phyloP scores from a whole-genome alignment of 1,140 invertebrate species.

The Yoshiicerus persimilis region DNA sequence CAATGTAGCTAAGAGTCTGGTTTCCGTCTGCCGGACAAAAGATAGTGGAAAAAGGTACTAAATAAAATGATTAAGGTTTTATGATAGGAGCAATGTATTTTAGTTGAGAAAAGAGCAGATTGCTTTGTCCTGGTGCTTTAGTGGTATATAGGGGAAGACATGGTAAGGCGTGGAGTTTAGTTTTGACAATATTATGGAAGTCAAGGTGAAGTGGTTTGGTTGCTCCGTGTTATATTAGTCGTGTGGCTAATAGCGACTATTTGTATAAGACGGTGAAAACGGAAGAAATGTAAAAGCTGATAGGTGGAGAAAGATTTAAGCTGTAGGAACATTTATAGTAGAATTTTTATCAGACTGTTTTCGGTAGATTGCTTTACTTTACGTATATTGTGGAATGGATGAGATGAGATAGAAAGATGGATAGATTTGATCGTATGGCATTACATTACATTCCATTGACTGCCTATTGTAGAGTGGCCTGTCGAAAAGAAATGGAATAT shows the following conservation, averaged over 20 bases:
- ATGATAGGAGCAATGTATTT: background rate
- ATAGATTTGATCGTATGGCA: slow-evolving; percentile 12
- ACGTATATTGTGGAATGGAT: background rate
- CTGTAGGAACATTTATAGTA: background rate
- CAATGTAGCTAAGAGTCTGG: background rate
- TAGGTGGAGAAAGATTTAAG: background rate
- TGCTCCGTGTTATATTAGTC: background rate
- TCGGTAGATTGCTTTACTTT: background rate
- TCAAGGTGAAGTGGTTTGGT: background rate
- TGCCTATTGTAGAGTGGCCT: background rate
- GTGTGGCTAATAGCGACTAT: background rate
- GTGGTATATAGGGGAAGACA: too few species aligned
- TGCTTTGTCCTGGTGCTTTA: background rate
- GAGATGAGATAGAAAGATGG: background rate
- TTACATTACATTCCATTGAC: slow-evolving; percentile 10
- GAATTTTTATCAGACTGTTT: background rate
- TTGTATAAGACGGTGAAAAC: too few species aligned
- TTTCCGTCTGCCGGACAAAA: too few species aligned
- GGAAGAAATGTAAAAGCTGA: background rate
- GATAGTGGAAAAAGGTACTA: background rate
- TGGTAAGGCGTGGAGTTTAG: background rate
- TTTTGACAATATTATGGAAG: background rate
- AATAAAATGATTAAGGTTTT: background rate
- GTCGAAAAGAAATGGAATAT: slow-evolving; percentile 21
- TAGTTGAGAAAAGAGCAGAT: background rate